These are phyloP conservation scores for Lasius fuliginosus DNA, from an alignment of 2,888 invertebrate species.

Conservation along the genomic window DNA sequence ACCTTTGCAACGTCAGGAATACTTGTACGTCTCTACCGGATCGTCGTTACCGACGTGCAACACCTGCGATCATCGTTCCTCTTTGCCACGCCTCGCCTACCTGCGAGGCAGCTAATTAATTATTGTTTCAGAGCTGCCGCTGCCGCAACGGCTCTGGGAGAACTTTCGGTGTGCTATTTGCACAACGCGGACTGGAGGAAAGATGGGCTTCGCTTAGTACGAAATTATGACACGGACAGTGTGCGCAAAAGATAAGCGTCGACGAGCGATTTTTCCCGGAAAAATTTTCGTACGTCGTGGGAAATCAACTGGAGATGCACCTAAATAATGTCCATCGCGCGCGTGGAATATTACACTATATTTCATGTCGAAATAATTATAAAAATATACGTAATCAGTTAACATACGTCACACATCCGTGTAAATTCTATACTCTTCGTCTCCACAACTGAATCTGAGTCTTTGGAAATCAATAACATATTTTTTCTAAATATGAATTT, in stretches of 20 bases:
- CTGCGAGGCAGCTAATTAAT: constrained; percentile 71
- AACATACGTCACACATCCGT: neutral
- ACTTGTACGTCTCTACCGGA: constrained; percentile 28
- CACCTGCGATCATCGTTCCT: constrained; percentile 71
- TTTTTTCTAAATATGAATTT: neutral
- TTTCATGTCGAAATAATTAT: constrained; percentile 19
- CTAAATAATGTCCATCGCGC: neutral
- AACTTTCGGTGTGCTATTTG: constrained; percentile 58
- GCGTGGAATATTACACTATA: neutral
- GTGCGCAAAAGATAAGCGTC: constrained; percentile 37
- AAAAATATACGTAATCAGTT: neutral
- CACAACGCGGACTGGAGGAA: constrained; percentile 42
- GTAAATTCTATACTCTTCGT: neutral
- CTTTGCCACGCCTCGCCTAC: constrained; percentile 33
- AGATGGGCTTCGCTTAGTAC: constrained; percentile 57
- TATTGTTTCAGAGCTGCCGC: constrained; percentile 65
- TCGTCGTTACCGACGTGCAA: constrained; percentile 60
- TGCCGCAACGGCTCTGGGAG: constrained; percentile 22
- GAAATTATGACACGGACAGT: constrained; percentile 63
- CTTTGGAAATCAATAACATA: neutral
- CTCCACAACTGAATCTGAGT: neutral
- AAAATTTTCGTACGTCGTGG: constrained; percentile 42
- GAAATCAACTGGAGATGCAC: constrained; percentile 39
- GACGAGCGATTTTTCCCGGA: constrained; percentile 28
- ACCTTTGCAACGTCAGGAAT: constrained; percentile 58